Base-by-base conservation (phyloP, 2,888 invertebrate species). In the Oligia strigilis region DNA sequence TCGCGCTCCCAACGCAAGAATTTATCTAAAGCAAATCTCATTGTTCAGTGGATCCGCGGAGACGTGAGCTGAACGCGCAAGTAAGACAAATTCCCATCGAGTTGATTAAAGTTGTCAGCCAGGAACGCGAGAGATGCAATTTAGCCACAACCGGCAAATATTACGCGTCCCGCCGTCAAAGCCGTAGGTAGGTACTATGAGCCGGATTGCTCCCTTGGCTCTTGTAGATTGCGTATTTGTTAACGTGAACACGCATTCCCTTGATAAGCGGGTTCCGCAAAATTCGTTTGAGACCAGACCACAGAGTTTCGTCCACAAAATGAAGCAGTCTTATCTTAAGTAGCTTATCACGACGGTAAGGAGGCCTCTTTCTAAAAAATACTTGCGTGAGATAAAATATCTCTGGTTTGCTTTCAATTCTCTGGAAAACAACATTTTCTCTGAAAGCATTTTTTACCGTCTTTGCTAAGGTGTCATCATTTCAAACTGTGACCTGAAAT, bases 51-150 rank as follows among this genome's bases (percentile, higher is more conserved):
- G 93, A 95, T 94, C 92, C 92, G 90, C 83, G 88, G 92, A 93
- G 93, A 95, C 94, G 95, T 94, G 95, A 94, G 93, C 90, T 92
- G 94, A 95, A 95, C 94, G 94, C 92, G 89, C 93, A 94, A 94
- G 93, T 93, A 95, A 96, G 94, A 95, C 94, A 93, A 95, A 96
- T 95, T 95, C 93, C 94, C 94, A 95, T 95, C 93, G 95, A 94
- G 92, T 95, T 96, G 95, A 96, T 96, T 96, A 95, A 96, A 96
- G 93, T 95, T 95, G 95, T 94, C 95, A 94, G 95, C 89, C 91
- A 87, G 89, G 92, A 91, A 92, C 91, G 92, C 91, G 87, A 89
- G 92, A 92, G 93, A 94, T 95, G 95, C 95, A 94, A 94, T 95
- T 95, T 94, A 92, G 89, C 91, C 88, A 87, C 92, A 90, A 89